Percentiles rank a stretch among this genome's conserved stretches.
Evolutionary conservation across 1,140 invertebrate species (phyloP).

Genomic region (Saccostrea glomerata): DNA sequence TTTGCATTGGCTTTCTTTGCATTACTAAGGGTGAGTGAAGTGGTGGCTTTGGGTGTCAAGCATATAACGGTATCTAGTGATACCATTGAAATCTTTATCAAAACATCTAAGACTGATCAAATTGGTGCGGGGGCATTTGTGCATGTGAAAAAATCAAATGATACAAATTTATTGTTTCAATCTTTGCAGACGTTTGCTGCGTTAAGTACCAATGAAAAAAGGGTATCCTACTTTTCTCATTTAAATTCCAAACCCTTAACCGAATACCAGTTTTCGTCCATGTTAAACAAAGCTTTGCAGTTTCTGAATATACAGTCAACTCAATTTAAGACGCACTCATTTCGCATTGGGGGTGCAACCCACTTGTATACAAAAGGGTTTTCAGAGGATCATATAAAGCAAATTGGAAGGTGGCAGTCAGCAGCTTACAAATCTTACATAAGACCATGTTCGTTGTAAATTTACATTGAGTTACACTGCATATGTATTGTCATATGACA

Average conservation of each 20-base stretch:
- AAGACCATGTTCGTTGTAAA: no score
- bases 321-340: background rate
- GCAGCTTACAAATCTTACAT: no score
- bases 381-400: no score
- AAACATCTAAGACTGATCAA: background rate
- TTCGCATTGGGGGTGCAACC: constrained; percentile 7
- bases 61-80: background rate
- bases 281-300: background rate
- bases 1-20: no score
- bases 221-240: background rate
- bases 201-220: background rate
- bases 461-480: no score
- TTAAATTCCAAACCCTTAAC: background rate
- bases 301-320: background rate
- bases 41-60: background rate
- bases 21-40: no score
- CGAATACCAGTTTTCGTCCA: background rate
- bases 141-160: no score
- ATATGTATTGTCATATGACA: no score
- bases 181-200: background rate
- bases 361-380: background rate
- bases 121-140: background rate
- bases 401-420: no score
- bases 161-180: no score
- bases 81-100: background rate